Evolutionary conservation across 64 coral and sea anemone genomes (phyloP), one percentile per base, ranked within the genome.

Genomic region (Pocillopora verrucosa): DNA sequence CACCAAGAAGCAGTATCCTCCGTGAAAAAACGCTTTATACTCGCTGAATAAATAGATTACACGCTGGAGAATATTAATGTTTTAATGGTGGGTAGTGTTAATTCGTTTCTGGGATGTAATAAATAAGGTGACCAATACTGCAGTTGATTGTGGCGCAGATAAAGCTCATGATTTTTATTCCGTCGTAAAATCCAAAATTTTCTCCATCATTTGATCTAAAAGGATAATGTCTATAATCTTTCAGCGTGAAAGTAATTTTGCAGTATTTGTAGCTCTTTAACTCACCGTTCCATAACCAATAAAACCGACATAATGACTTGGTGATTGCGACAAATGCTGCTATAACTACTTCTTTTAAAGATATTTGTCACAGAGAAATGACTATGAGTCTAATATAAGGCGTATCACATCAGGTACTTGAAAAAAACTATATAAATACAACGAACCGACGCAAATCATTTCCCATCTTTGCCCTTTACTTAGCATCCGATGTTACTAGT

Each of bases 321-420:
- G 80, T 91, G 82, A 91, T 91, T 91, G 89, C 89, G 74, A 63
- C 82, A 91, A 91, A 91, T 91, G 80, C 89, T 91, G 69, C 60
- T 91, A 84, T 84, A 91, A 91, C 89, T 91, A 73, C 89, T 91
- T 84, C 72, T 91, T 91, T 83, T 91, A 85, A 91, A 85, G 89
- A 85, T 84, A 91, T 91, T 91, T 84, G 89, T 91, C 89, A 90
- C 70, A 83, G 82, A 91, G 82, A 91, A 91, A 91, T 91, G 82
- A 91, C 80, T 74, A 65, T 75, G 82, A 85, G 64, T 85, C 82
- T 85, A 85, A 85, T 85, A 85, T 85, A 85, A 85, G 41, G 37
- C 82, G 64, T 85, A 85, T 57, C 64, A 58, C 82, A 85, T 85
- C 67, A 70, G 36, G 65, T 45, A 85, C 82, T 85, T 85, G 82